These are phyloP conservation scores for Adelphocoris suturalis DNA, from an alignment of 2,888 invertebrate species.

Conservation along the genomic window DNA sequence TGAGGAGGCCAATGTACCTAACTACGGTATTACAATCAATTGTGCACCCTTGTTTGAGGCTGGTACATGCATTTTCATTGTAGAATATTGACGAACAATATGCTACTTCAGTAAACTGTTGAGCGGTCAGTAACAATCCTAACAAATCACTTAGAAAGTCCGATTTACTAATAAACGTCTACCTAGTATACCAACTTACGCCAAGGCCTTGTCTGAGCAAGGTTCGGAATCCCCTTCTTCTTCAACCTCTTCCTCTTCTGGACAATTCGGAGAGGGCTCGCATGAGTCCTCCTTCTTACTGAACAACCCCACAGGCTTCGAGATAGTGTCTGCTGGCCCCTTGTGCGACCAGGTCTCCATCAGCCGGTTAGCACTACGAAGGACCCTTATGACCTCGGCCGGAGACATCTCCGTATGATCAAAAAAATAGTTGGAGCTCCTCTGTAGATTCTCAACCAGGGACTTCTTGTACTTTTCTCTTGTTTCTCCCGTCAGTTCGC, in stretches of 20 bases:
- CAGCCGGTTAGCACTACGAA: slow-evolving; percentile 49
- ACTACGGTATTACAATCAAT: too few relatives aligned
- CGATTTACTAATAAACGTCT: too few relatives aligned
- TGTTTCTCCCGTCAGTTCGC: slow-evolving; percentile 37
- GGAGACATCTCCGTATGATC: slow-evolving; percentile 66
- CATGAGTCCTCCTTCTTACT: not conserved
- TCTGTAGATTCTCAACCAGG: slow-evolving; percentile 56
- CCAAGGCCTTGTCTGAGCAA: slow-evolving; percentile 9
- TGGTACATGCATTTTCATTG: too few relatives aligned
- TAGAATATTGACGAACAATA: too few relatives aligned
- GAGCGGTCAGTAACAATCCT: too few relatives aligned
- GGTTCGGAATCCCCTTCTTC: not conserved
- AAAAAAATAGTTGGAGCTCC: slow-evolving; percentile 63
- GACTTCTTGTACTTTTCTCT: slow-evolving; percentile 49
- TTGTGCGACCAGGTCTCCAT: slow-evolving; percentile 41
- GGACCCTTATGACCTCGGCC: slow-evolving; percentile 56
- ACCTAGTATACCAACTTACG: slow-evolving; percentile 12
- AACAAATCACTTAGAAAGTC: too few relatives aligned
- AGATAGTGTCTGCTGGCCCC: not conserved
- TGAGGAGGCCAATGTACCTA: too few relatives aligned
- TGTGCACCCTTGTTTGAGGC: too few relatives aligned
- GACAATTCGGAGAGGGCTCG: not conserved
- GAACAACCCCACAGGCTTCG: not conserved
- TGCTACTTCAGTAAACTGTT: too few relatives aligned
- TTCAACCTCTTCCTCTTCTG: slow-evolving; percentile 12